Conservation (phyloP, 2,888 invertebrate genomes). For the Trachelus tabidus region DNA sequence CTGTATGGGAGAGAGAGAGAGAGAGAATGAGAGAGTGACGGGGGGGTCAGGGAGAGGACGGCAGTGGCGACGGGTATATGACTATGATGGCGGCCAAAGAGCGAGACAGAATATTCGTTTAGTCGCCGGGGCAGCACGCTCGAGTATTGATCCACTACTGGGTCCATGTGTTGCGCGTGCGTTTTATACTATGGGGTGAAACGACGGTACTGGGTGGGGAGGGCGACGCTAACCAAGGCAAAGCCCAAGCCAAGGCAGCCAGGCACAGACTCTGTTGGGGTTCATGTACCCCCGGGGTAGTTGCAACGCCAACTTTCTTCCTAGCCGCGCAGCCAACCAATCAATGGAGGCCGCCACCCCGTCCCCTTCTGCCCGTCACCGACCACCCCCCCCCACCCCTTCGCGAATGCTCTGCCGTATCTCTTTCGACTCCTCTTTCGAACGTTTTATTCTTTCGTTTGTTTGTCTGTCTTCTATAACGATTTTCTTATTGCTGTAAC, state of each 20-base stretch:
- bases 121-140: conserved; percentile 24
- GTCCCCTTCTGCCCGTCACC: no score
- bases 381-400: conserved; percentile 4
- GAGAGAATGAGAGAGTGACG: conserved; percentile 7
- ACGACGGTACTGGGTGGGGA: conserved; percentile 2
- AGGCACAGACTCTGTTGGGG: conserved; percentile 39
- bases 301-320: conserved; percentile 51
- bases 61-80: neutral
- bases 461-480: conserved; percentile 4
- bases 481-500: neutral
- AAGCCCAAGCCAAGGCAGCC: conserved; percentile 25
- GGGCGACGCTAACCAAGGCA: conserved; percentile 11
- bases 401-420: neutral
- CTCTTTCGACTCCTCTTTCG: conserved; percentile 10
- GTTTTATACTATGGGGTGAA: conserved; percentile 32
- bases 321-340: conserved; percentile 52
- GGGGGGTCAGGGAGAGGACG: conserved; percentile 1
- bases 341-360: conserved; percentile 58
- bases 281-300: conserved; percentile 53
- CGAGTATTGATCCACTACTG: conserved; percentile 61
- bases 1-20: conserved; percentile 14
- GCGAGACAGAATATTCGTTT: conserved; percentile 17
- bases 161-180: conserved; percentile 63
- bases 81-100: neutral
- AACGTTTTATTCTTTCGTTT: neutral